Evolutionary conservation across 1,140 invertebrate genomes (phyloP).

Genomic region (Pseudomyrmex cubaensis): DNA sequence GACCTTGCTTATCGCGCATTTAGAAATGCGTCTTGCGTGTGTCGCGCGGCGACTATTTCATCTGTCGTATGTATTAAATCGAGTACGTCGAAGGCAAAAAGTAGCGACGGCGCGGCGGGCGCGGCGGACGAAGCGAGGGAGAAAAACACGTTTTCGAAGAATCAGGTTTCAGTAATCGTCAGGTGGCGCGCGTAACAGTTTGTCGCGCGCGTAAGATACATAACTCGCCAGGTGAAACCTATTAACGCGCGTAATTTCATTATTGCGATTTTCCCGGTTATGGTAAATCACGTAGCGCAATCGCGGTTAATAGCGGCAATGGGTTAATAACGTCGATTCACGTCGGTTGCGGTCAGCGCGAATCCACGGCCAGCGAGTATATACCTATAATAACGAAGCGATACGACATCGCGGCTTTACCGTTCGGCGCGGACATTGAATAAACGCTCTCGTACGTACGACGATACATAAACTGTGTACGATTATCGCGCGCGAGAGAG

Average conservation of each 20-base stretch:
- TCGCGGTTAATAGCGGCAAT: slow-evolving; percentile 50
- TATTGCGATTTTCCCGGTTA: slow-evolving; percentile 3
- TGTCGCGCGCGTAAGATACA: slow-evolving; percentile 11
- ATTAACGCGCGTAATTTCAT: slow-evolving; percentile 63
- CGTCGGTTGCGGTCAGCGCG: background rate
- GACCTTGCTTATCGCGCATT: background rate
- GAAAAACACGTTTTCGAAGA: slow-evolving; percentile 31
- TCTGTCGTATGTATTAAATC: slow-evolving; percentile 2
- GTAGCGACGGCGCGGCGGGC: no score
- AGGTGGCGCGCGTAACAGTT: slow-evolving; percentile 47
- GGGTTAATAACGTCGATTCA: slow-evolving; percentile 65
- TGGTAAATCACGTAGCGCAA: slow-evolving; percentile 39
- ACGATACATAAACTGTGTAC: background rate
- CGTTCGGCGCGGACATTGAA: slow-evolving; percentile 34
- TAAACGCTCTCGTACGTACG: slow-evolving; percentile 34
- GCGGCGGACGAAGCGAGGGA: background rate
- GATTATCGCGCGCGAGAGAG: slow-evolving; percentile 21
- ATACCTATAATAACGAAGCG: background rate
- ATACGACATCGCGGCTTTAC: slow-evolving; percentile 1
- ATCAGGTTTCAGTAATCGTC: slow-evolving; percentile 61
- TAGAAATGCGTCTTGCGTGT: background rate
- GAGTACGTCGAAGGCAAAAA: background rate
- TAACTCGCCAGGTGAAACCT: slow-evolving; percentile 17
- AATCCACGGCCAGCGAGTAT: background rate
- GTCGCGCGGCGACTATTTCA: background rate